Conservation (phyloP, 1,140 invertebrate species). For the Octopus sinensis region DNA sequence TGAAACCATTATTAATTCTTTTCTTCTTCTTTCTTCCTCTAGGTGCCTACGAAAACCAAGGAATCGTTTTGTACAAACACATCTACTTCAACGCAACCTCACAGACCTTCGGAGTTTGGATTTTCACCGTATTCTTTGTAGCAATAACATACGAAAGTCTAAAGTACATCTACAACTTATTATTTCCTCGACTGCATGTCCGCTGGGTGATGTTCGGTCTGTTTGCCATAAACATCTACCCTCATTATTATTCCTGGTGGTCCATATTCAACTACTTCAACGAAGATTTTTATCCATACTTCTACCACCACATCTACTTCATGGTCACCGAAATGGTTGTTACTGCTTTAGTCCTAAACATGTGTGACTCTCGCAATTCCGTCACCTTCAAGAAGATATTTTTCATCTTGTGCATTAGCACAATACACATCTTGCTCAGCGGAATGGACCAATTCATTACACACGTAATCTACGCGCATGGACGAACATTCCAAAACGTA, state of each 20-base stretch:
- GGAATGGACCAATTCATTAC: slow-evolving; percentile 74
- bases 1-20: too few relatives aligned
- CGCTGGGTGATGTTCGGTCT: slow-evolving; percentile 70
- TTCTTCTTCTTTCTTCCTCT: slow-evolving; percentile 43
- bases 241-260: slow-evolving; percentile 84
- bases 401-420: slow-evolving; percentile 66
- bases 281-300: slow-evolving; percentile 71
- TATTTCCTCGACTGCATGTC: slow-evolving; percentile 60
- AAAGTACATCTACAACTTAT: slow-evolving; percentile 65
- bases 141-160: slow-evolving; percentile 71
- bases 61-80: slow-evolving; percentile 67
- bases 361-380: slow-evolving; percentile 60
- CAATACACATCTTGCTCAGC: slow-evolving; percentile 71
- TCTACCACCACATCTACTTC: slow-evolving; percentile 68
- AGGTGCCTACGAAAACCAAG: slow-evolving; percentile 70
- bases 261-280: slow-evolving; percentile 81
- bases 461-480: slow-evolving; percentile 71
- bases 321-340: slow-evolving; percentile 71
- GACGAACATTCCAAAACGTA: slow-evolving; percentile 63
- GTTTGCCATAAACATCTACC: slow-evolving; percentile 71
- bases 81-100: slow-evolving; percentile 79
- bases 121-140: slow-evolving; percentile 66
- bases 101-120: slow-evolving; percentile 76
- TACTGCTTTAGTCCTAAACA: slow-evolving; percentile 61
- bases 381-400: slow-evolving; percentile 67